phyloP scores from a whole-genome alignment of 2,797 vertebrate species.

The Danio jaintianensis region DNA sequence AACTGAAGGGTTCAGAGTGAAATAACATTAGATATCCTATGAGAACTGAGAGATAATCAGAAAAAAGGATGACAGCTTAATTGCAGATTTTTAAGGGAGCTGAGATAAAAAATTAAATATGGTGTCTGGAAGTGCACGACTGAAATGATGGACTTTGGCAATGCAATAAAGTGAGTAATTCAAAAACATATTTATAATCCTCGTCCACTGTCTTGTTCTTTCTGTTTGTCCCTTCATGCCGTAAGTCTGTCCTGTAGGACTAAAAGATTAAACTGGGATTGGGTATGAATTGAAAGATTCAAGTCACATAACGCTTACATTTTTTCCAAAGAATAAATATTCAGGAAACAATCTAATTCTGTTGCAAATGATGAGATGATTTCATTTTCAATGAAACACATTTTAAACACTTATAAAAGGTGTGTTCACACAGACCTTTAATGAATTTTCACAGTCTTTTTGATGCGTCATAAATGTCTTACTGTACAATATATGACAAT shows the following conservation, averaged over 20 bases:
- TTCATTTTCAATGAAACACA: neutral
- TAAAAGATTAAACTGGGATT: neutral
- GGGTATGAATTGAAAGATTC: neutral
- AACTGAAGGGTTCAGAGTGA: neutral
- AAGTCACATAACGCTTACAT: neutral
- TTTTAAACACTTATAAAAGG: neutral
- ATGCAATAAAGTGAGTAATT: neutral
- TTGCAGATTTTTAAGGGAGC: neutral
- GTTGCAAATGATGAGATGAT: neutral
- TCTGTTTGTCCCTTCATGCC: neutral
- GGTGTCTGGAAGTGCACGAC: neutral
- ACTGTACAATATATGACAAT: neutral
- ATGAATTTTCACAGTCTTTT: neutral
- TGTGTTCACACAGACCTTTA: neutral
- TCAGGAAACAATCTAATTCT: neutral
- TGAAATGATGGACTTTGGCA: constrained; percentile 16
- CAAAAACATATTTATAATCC: constrained; percentile 10
- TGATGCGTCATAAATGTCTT: neutral
- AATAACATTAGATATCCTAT: neutral
- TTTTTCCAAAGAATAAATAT: neutral
- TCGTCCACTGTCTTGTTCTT: neutral
- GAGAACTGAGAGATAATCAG: neutral
- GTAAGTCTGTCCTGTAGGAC: neutral
- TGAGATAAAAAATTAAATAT: constrained; percentile 1
- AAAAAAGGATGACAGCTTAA: constrained; percentile 10